These are phyloP conservation scores for Phytoseiulus persimilis DNA, from an alignment of 2,888 invertebrate species.

Conservation along the genomic window DNA sequence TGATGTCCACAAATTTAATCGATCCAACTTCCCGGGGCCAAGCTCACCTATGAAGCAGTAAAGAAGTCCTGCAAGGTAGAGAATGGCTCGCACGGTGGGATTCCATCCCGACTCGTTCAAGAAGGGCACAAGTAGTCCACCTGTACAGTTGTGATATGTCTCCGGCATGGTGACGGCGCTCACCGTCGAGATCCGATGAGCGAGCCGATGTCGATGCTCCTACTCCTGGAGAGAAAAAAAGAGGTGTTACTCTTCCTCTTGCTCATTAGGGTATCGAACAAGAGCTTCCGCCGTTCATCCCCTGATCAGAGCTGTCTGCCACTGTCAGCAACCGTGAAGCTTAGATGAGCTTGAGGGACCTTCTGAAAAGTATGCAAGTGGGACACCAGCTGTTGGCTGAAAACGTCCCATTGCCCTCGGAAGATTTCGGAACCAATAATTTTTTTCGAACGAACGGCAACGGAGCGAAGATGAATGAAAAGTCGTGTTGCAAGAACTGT, in stretches of 20 bases:
- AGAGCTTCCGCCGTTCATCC: neutral
- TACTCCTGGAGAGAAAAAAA: neutral
- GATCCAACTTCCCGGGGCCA: neutral
- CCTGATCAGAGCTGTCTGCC: neutral
- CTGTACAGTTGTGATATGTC: neutral
- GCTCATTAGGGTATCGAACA: no score
- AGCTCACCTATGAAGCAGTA: conserved; percentile 55
- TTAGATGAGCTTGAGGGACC: neutral
- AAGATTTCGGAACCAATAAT: neutral
- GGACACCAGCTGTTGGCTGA: neutral
- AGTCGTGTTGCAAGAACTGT: neutral
- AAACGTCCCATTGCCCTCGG: no score
- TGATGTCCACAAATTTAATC: neutral
- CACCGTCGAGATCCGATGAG: neutral
- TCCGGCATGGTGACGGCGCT: neutral
- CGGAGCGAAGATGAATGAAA: neutral
- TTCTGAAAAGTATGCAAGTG: neutral
- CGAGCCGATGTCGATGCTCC: neutral
- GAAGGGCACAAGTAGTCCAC: conserved; percentile 52
- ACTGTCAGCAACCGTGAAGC: neutral
- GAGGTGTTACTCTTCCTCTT: neutral
- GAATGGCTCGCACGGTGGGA: conserved; percentile 49
- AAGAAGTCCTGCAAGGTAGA: conserved; percentile 54
- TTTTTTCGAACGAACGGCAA: neutral
- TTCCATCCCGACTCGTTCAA: conserved; percentile 54